phyloP scores from a whole-genome alignment of 2,113 vertebrate species.

The Paramormyrops kingsleyae region DNA sequence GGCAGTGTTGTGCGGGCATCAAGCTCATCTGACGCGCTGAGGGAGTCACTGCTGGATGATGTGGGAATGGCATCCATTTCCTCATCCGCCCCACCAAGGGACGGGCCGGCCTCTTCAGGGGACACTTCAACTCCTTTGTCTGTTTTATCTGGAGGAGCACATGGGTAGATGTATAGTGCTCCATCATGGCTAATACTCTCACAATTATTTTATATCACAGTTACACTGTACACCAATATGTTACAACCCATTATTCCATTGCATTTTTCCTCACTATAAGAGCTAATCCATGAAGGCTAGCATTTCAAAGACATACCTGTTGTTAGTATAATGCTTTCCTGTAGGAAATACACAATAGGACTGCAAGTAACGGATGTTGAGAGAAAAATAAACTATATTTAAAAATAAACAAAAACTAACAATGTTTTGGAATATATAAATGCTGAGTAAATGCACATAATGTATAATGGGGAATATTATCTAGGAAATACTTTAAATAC shows the following conservation, averaged over 20 bases:
- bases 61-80: constrained; percentile 65
- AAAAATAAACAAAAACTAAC: neutral
- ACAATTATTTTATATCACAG: neutral
- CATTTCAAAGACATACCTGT: neutral
- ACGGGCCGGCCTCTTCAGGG: constrained; percentile 33
- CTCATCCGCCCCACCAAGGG: constrained; percentile 32
- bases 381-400: neutral
- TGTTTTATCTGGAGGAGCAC: constrained; percentile 50
- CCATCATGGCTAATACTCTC: neutral
- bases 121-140: constrained; percentile 75
- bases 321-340: neutral
- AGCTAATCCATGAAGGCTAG: neutral
- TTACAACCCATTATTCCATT: neutral
- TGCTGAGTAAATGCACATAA: neutral
- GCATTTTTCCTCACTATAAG: neutral
- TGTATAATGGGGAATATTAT: neutral
- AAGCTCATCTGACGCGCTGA: constrained; percentile 54
- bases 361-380: neutral
- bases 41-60: constrained; percentile 54
- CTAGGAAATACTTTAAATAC: neutral
- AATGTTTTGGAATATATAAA: neutral
- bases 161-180: neutral
- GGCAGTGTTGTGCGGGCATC: constrained; percentile 76
- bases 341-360: neutral
- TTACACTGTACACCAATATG: neutral